A percentile compares a stretch with the other conserved stretches of the same genome.
These are phyloP conservation scores for Drosophila merina DNA, from an alignment of 2,888 invertebrate genomes.

Conservation along the genomic window DNA sequence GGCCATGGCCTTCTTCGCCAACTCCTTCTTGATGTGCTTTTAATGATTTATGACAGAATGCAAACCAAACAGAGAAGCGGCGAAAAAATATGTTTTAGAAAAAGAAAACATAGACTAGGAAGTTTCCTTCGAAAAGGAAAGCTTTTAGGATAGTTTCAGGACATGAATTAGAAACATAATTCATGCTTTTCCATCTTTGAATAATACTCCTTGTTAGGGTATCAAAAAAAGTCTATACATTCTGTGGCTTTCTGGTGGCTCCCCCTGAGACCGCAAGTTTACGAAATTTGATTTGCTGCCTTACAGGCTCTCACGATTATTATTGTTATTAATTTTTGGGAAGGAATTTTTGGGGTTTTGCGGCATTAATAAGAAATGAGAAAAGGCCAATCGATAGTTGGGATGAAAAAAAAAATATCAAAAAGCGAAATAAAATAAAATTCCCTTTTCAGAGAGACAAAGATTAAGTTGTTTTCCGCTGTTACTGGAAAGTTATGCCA, in stretches of 20 bases:
- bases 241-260: slow-evolving; percentile 23
- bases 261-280: slow-evolving; percentile 32
- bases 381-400: slow-evolving; percentile 29
- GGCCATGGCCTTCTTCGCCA: slow-evolving; percentile 24
- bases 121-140: neutral
- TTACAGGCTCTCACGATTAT: slow-evolving; percentile 40
- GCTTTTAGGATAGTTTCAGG: no score
- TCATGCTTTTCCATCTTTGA: no score
- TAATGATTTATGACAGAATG: slow-evolving; percentile 63
- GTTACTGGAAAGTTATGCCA: slow-evolving; percentile 22
- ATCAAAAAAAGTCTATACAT: slow-evolving; percentile 26
- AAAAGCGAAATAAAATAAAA: neutral
- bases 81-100: slow-evolving; percentile 14
- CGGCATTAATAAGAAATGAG: slow-evolving; percentile 44
- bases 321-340: slow-evolving; percentile 66
- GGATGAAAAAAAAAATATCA: neutral
- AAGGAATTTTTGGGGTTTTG: slow-evolving; percentile 57
- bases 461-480: neutral
- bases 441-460: neutral
- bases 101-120: slow-evolving; percentile 6
- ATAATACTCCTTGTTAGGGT: neutral
- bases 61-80: slow-evolving; percentile 37
- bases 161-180: no score
- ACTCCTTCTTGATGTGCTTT: slow-evolving; percentile 48
- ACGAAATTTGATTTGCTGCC: slow-evolving; percentile 45